Conservation (phyloP, 2,113 vertebrate species). For the Nanger granti region DNA sequence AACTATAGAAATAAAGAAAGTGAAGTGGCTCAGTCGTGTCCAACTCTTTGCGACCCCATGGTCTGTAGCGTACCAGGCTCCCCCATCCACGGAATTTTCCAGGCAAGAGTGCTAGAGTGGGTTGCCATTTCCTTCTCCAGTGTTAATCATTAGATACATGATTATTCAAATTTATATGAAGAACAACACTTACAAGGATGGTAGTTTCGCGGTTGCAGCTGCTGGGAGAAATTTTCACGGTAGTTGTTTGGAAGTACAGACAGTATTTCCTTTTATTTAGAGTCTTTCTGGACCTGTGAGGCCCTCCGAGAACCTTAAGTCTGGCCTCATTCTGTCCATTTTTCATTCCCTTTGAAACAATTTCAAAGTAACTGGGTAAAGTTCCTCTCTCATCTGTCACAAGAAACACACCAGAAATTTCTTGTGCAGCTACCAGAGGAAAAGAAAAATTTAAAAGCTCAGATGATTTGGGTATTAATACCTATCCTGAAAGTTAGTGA, state of each 20-base stretch:
- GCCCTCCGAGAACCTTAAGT: slow-evolving; percentile 33
- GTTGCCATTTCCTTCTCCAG: background rate
- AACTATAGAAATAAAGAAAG: background rate
- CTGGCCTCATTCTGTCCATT: slow-evolving; percentile 70
- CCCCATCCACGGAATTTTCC: background rate
- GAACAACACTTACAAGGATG: slow-evolving; percentile 12
- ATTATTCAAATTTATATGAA: slow-evolving; percentile 25
- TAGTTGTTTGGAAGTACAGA: slow-evolving; percentile 6
- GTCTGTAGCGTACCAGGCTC: background rate
- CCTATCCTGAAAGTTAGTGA: background rate
- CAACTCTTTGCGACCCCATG: background rate
- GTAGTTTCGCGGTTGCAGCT: background rate
- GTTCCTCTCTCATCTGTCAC: slow-evolving; percentile 34
- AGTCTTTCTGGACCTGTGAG: slow-evolving; percentile 17
- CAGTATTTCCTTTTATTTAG: slow-evolving; percentile 47
- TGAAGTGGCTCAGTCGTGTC: background rate
- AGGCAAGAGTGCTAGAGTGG: background rate
- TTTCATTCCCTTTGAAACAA: slow-evolving; percentile 62
- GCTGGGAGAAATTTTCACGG: slow-evolving; percentile 21
- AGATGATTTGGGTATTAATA: background rate
- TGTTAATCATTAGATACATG: background rate
- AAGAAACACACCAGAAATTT: background rate
- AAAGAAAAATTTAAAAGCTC: background rate
- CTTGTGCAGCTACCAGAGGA: background rate
- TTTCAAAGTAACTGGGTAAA: slow-evolving; percentile 54